A percentile compares a stretch with the other conserved stretches of the same genome.
phyloP scores from a whole-genome alignment of 1,140 invertebrate species.

The Trichomalopsis sarcophagae region DNA sequence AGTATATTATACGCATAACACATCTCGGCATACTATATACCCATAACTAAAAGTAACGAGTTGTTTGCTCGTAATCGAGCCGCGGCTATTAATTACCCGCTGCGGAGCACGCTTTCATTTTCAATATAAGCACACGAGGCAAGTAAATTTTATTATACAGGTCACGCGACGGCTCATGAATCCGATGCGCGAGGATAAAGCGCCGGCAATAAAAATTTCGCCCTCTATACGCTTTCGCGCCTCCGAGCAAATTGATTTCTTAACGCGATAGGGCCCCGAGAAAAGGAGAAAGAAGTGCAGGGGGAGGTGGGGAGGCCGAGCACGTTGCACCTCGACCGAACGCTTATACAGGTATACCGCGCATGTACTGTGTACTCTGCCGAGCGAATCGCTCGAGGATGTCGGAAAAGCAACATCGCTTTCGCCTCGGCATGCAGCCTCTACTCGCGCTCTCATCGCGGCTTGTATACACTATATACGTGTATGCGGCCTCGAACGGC shows the following conservation, averaged over 20 bases:
- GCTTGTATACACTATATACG: not conserved
- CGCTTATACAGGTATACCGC: not conserved
- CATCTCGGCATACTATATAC: not conserved
- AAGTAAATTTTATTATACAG: not conserved
- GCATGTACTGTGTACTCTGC: too few species aligned
- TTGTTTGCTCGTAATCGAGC: conserved; percentile 1
- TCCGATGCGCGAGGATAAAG: conserved; percentile 43
- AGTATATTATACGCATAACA: not conserved
- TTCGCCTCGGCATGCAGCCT: not conserved
- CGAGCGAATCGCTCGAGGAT: conserved; percentile 14
- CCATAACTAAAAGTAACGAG: conserved; percentile 5
- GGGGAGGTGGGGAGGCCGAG: not conserved
- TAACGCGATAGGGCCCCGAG: conserved; percentile 54
- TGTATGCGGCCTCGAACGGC: not conserved
- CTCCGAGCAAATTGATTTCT: conserved; percentile 56
- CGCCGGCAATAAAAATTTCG: conserved; percentile 43
- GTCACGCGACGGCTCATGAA: conserved; percentile 44
- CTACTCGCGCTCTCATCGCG: not conserved
- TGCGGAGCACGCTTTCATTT: conserved; percentile 15
- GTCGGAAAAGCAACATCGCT: conserved; percentile 24
- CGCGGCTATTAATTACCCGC: conserved; percentile 28
- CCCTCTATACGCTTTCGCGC: conserved; percentile 42
- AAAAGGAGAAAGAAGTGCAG: conserved; percentile 52
- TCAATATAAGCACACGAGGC: conserved; percentile 29
- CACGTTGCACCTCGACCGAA: not conserved